phyloP scores from a whole-genome alignment of 53 echinoderm and acorn worm species.

The Apostichopus leukothele region DNA sequence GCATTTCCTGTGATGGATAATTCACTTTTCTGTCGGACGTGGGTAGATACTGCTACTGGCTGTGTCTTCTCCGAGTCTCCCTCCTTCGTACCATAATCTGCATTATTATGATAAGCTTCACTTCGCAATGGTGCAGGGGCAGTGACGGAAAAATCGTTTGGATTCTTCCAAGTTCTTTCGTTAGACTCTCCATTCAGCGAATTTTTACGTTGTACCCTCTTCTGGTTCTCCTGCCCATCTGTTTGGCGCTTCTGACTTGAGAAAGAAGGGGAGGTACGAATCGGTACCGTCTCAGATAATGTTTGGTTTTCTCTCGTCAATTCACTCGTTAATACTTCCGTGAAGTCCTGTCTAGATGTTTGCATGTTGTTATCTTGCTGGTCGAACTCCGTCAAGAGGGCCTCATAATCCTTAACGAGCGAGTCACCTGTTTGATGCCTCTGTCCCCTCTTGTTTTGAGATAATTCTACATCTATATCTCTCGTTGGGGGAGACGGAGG shows the following conservation, averaged over 20 bases:
- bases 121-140: background rate
- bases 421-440: conserved; percentile 36
- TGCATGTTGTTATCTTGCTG: background rate
- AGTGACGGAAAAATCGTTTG: conserved; percentile 61
- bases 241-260: conserved; percentile 25
- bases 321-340: background rate
- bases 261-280: conserved; percentile 1
- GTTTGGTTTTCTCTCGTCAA: background rate
- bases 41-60: background rate
- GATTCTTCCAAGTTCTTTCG: conserved; percentile 77
- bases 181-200: conserved; percentile 51
- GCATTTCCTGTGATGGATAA: conserved; percentile 12
- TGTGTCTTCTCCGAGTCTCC: conserved; percentile 7
- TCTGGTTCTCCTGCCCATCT: conserved; percentile 54
- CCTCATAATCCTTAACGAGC: conserved; percentile 27
- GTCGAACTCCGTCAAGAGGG: background rate
- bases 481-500: conserved; percentile 67
- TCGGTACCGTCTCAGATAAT: conserved; percentile 16
- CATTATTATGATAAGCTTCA: background rate
- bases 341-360: background rate
- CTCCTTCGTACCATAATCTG: conserved; percentile 10
- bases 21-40: conserved; percentile 5
- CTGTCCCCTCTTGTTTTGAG: background rate
- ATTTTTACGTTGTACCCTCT: conserved; percentile 8
- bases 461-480: conserved; percentile 46